Evolutionary conservation across 2,797 vertebrate species (phyloP).

Genomic region (Zalophus californianus): DNA sequence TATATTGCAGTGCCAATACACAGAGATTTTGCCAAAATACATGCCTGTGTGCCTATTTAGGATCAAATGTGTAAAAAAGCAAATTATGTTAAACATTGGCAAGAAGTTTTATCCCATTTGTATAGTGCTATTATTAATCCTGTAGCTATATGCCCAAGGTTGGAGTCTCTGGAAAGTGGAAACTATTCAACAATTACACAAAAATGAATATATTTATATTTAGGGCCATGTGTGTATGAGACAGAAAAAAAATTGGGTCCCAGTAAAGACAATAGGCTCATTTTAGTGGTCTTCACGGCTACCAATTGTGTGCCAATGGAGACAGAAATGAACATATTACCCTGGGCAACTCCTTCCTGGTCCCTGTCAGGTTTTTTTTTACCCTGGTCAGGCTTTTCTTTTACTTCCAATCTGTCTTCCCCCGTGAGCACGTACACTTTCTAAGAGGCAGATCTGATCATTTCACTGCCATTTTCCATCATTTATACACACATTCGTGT

Average conservation of each 20-base stretch:
- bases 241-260: not conserved
- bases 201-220: constrained; percentile 50
- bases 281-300: not conserved
- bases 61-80: constrained; percentile 36
- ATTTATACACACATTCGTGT: not conserved
- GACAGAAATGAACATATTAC: not conserved
- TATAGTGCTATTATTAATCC: constrained; percentile 46
- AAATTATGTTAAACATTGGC: constrained; percentile 64
- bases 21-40: constrained; percentile 38
- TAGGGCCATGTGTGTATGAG: constrained; percentile 1
- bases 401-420: not conserved
- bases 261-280: not conserved
- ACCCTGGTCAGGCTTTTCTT: not conserved
- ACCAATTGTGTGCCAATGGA: not conserved
- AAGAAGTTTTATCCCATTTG: constrained; percentile 25
- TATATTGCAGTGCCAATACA: not conserved
- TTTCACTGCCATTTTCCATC: not conserved
- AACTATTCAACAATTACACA: constrained; percentile 51
- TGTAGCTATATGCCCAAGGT: not conserved
- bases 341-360: not conserved
- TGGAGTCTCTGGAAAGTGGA: constrained; percentile 24
- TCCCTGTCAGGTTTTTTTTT: not conserved
- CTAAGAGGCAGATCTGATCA: not conserved
- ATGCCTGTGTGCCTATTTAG: constrained; percentile 41
- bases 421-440: not conserved